Conservation (phyloP, 1,140 invertebrate genomes). For the Heterodera schachtii region DNA sequence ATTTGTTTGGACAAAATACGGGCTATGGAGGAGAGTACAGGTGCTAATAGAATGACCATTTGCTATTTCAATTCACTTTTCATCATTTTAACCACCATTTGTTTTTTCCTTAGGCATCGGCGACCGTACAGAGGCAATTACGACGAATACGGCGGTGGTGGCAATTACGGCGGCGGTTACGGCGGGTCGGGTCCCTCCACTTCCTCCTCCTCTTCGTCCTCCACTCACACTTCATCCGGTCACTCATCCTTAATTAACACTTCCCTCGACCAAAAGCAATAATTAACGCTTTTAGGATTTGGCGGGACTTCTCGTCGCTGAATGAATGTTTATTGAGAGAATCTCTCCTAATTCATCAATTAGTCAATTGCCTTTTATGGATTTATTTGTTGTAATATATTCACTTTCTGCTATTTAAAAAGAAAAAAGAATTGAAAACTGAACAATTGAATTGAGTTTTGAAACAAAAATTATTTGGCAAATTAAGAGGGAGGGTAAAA, state of each 20-base stretch:
- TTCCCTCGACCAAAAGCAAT: constrained; percentile 28
- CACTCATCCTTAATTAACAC: constrained; percentile 25
- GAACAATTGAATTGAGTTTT: neutral
- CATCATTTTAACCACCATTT: neutral
- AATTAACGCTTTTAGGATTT: constrained; percentile 43
- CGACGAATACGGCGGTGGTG: neutral
- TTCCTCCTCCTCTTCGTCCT: constrained; percentile 8
- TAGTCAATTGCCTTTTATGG: neutral
- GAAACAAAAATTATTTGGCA: neutral
- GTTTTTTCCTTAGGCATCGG: neutral
- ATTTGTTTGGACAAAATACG: constrained; percentile 38
- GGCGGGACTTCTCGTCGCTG: constrained; percentile 44
- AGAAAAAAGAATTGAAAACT: neutral
- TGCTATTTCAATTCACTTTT: too few relatives aligned
- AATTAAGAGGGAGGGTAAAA: neutral
- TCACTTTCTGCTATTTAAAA: neutral
- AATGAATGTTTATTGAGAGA: neutral
- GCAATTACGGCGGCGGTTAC: neutral
- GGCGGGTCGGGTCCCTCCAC: constrained; percentile 20
- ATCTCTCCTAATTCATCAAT: neutral
- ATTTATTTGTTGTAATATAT: neutral
- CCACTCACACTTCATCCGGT: constrained; percentile 35
- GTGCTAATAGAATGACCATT: too few relatives aligned
- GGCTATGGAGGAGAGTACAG: constrained; percentile 9
- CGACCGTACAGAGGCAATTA: constrained; percentile 17